Evolutionary conservation across 2,888 invertebrate species (phyloP).

Genomic region (Oasisia sp.): DNA sequence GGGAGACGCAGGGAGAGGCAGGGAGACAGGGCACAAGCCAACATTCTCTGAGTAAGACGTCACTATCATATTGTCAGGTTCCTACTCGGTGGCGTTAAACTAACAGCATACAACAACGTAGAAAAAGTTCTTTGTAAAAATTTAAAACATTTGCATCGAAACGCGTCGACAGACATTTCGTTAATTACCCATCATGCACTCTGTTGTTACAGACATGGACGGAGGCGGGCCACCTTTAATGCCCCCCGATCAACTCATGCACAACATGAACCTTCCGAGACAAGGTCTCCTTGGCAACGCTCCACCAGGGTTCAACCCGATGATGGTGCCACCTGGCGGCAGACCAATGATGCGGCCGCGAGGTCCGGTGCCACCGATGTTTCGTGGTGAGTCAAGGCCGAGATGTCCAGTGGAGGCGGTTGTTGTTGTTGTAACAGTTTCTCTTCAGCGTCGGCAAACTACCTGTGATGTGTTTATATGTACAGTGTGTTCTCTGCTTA

Average conservation of each 20-base stretch:
- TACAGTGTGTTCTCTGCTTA: too few species aligned
- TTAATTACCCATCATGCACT: background rate
- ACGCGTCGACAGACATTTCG: too few species aligned
- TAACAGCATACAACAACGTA: background rate
- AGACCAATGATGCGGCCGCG: slow-evolving; percentile 10
- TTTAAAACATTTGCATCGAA: too few species aligned
- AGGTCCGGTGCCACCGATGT: background rate
- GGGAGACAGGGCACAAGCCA: too few species aligned
- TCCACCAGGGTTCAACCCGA: slow-evolving; percentile 5
- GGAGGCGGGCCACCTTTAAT: background rate
- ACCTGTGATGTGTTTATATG: too few species aligned
- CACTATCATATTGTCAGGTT: background rate
- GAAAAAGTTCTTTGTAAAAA: too few species aligned
- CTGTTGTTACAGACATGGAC: background rate
- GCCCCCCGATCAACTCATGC: background rate
- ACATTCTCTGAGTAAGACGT: too few species aligned
- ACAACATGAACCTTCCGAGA: background rate
- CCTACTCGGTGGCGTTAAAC: background rate
- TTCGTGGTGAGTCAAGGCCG: background rate
- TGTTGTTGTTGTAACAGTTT: background rate
- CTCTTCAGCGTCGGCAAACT: background rate
- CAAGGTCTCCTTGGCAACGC: background rate
- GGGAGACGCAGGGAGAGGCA: too few species aligned
- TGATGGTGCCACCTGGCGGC: background rate
- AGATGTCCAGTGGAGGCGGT: background rate